Evolutionary conservation across 2,888 invertebrate species (phyloP).

Genomic region (Aleiodes leptofemur): DNA sequence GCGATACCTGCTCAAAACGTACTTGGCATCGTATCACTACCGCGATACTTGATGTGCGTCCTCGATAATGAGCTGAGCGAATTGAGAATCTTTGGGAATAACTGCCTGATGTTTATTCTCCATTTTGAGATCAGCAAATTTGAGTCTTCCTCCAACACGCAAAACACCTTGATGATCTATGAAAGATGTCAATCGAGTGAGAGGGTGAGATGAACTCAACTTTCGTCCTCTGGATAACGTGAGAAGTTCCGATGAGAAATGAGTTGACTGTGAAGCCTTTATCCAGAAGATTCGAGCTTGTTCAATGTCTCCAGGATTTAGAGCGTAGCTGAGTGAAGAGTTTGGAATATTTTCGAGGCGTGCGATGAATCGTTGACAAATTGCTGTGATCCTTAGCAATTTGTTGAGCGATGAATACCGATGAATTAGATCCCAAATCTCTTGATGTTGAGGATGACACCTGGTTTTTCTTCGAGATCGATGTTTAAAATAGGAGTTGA

Average conservation of each 20-base stretch:
- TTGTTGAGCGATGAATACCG: no score
- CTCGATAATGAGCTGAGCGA: no score
- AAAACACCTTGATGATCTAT: slow-evolving; percentile 28
- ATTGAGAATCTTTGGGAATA: no score
- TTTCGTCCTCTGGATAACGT: slow-evolving; percentile 7
- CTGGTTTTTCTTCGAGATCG: slow-evolving; percentile 14
- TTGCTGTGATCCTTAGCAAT: not conserved
- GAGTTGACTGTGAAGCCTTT: not conserved
- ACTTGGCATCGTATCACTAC: no score
- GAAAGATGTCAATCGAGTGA: slow-evolving; percentile 35
- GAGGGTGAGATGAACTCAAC: not conserved
- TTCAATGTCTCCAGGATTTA: not conserved
- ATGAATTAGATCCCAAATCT: no score
- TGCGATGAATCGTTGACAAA: slow-evolving; percentile 1
- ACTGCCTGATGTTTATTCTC: no score
- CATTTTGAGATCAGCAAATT: slow-evolving; percentile 29
- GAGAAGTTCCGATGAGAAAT: not conserved
- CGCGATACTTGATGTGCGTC: no score
- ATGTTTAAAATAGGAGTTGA: no score
- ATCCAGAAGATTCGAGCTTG: slow-evolving; percentile 13
- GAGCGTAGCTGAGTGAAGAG: not conserved
- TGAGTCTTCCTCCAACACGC: slow-evolving; percentile 46
- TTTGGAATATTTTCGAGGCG: not conserved
- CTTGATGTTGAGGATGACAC: not conserved
- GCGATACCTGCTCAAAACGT: no score